phyloP scores from a whole-genome alignment of 2,797 vertebrate genomes.

The Pipistrellus pipistrellus region DNA sequence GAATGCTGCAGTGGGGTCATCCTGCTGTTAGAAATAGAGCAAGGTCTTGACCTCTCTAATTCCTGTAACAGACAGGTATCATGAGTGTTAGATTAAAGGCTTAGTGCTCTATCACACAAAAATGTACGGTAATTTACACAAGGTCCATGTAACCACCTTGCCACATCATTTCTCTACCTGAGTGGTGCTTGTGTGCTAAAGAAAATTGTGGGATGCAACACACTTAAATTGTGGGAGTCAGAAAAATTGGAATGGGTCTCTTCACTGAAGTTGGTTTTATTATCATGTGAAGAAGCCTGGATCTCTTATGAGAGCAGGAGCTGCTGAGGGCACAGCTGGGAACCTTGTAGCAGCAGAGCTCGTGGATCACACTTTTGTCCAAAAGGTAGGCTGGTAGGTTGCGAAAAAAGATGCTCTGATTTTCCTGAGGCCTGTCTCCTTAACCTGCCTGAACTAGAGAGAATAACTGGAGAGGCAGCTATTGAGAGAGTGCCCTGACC shows the following conservation, averaged over 20 bases:
- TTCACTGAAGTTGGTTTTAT: neutral
- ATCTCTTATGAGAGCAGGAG: neutral
- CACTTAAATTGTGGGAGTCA: neutral
- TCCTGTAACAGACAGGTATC: neutral
- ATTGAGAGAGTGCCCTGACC: neutral
- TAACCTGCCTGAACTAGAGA: conserved; percentile 13
- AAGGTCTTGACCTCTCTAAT: neutral
- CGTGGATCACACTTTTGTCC: neutral
- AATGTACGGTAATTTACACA: neutral
- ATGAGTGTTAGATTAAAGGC: neutral
- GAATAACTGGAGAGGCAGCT: neutral
- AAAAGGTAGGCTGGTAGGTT: neutral
- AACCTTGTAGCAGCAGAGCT: neutral
- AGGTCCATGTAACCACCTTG: neutral
- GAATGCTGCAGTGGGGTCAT: rapidly evolving
- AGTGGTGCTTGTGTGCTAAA: neutral
- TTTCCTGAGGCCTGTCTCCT: neutral
- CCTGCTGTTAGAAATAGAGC: neutral
- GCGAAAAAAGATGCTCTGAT: neutral
- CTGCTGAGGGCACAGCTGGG: neutral
- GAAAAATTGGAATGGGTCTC: neutral
- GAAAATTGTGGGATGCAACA: neutral
- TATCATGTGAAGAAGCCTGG: neutral
- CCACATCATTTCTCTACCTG: neutral
- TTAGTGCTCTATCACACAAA: neutral